These are phyloP conservation scores for Diachasmimorpha longicaudata DNA, from an alignment of 1,140 invertebrate genomes.

Conservation along the genomic window DNA sequence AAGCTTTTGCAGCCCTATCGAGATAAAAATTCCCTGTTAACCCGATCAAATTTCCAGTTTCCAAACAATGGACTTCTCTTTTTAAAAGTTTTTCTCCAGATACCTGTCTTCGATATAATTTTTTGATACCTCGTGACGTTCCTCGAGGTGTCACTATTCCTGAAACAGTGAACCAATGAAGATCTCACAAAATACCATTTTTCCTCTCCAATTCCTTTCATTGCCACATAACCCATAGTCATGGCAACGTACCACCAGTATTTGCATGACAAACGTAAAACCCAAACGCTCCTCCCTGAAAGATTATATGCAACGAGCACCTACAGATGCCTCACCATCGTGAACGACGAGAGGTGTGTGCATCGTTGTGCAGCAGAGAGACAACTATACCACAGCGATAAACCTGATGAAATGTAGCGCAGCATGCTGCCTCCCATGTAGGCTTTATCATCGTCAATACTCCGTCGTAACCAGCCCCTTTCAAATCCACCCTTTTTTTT, in stretches of 20 bases:
- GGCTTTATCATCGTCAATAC: slow-evolving; percentile 2
- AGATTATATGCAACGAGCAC: neutral
- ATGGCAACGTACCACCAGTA: neutral
- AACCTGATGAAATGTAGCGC: neutral
- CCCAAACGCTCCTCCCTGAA: neutral
- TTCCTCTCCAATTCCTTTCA: neutral
- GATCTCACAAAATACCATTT: neutral
- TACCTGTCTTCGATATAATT: no score
- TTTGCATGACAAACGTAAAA: slow-evolving; percentile 3
- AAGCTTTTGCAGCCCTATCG: no score
- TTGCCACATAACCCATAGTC: neutral
- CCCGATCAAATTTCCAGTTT: no score
- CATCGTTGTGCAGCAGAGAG: neutral
- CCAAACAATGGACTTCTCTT: no score
- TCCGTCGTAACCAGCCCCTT: neutral
- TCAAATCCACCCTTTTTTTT: neutral
- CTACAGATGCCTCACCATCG: neutral
- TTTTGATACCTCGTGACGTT: no score
- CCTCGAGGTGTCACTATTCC: no score
- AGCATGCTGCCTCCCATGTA: neutral
- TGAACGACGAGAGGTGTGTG: neutral
- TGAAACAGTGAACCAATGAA: no score
- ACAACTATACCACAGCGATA: neutral
- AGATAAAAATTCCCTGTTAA: no score
- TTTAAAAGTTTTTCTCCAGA: no score